Conservation (phyloP, 2,888 invertebrate genomes). For the Gastracanthus pulcherrimus region DNA sequence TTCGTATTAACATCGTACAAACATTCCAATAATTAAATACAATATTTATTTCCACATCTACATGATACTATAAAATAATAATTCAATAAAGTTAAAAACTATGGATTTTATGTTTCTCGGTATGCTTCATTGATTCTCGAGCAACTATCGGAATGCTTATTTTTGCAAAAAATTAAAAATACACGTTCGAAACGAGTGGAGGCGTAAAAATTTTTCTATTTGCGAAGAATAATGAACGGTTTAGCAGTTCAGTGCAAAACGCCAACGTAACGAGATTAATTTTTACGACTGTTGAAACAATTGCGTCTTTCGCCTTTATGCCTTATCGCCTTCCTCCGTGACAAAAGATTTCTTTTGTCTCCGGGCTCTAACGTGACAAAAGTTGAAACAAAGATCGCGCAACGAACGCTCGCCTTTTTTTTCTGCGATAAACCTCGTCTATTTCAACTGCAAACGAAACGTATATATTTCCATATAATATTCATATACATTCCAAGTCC, state of each 20-base stretch:
- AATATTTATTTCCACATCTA: too few species aligned
- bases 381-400: constrained; percentile 45
- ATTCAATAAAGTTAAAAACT: too few species aligned
- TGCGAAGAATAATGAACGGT: not conserved
- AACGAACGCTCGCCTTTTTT: not conserved
- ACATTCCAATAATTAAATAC: too few species aligned
- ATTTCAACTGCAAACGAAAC: not conserved
- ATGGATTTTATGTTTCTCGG: too few species aligned
- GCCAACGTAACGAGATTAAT: constrained; percentile 38
- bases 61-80: too few species aligned
- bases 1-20: too few species aligned
- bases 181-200: not conserved
- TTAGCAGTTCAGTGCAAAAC: constrained; percentile 17
- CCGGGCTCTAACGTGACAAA: constrained; percentile 45
- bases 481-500: too few species aligned
- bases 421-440: constrained; percentile 35
- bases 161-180: not conserved
- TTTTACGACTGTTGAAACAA: constrained; percentile 45
- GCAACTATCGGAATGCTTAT: not conserved
- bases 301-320: constrained; percentile 26
- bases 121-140: too few species aligned
- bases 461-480: too few species aligned
- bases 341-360: constrained; percentile 52
- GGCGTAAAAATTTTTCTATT: constrained; percentile 17
- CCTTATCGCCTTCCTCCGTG: constrained; percentile 35